Evolutionary conservation across 2,797 vertebrate genomes (phyloP), one percentile per base, ranked within the genome.

Genomic region (Acrossocheilus wenchowensis): DNA sequence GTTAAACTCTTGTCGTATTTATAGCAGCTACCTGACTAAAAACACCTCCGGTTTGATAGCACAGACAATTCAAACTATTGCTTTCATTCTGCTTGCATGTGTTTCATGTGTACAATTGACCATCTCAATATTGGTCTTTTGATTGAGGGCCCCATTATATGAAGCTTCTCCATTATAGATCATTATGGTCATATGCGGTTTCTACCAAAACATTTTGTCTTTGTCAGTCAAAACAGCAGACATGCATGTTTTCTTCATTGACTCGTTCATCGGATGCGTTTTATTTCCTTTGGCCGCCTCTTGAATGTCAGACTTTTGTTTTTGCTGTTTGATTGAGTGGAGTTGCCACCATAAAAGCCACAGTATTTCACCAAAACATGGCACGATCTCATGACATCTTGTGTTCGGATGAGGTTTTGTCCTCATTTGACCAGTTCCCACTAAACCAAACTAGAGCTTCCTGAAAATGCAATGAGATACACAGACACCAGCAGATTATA

Each of bases 101-200:
- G 74, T 77, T 54, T 77, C 10, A 30, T 19, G n/a, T 48, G 23
- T 50, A 34, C 52, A 75, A 11, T 74, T 15, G 15, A 19, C 26
- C 48, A 23, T 77, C 17, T 77, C 82, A 41, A 21, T 52, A 41
- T 62, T 90, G 82, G 69, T 82, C 77, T 81, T 60, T 80, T 87
- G 86, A 90, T 86, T 81, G 77, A 90, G 85, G 72, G 36, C 81
- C 68, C 2, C 10, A 73, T 62, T 80, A 52, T 14, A 72, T 80
- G 57, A 45, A 78, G 54, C 68, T 78, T 82, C 83, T 90, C 77
- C 66, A 64, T 87, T 86, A 86, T 69, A 68, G 72, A 85, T 87
- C 83, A 87, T 57, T 57, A 57, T 78, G 48, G 85, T 88, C 48
- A 72, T 80, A 81, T 74, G 82, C 79, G 30, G 21, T 60, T 62